phyloP scores from a whole-genome alignment of 2,113 vertebrate genomes.

The Pituophis catenifer region DNA sequence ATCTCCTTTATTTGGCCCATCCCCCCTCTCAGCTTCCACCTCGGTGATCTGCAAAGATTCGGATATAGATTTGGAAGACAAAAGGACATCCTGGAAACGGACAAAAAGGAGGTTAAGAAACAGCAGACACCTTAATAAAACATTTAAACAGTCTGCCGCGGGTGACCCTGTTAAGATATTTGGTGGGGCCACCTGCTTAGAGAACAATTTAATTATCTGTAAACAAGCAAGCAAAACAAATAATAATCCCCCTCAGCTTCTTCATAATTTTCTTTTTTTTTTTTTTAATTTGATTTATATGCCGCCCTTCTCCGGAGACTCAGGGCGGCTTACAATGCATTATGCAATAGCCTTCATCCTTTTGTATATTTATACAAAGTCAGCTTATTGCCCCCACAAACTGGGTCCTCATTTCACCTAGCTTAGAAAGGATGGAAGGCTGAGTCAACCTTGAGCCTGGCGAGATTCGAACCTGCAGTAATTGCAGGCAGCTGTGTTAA shows the following conservation, averaged over 20 bases:
- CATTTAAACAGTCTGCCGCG: background rate
- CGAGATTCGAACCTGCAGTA: too few relatives aligned
- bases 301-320: too few relatives aligned
- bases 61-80: constrained; percentile 43
- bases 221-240: background rate
- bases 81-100: constrained; percentile 67
- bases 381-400: too few relatives aligned
- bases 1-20: constrained; percentile 62
- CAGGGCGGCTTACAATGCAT: too few relatives aligned
- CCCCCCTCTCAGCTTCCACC: constrained; percentile 72
- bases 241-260: background rate
- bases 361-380: too few relatives aligned
- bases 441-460: too few relatives aligned
- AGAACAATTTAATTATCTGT: background rate
- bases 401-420: too few relatives aligned
- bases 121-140: background rate
- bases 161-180: background rate
- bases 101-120: background rate
- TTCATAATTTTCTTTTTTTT: background rate
- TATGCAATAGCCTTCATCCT: too few relatives aligned
- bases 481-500: too few relatives aligned
- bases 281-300: too few relatives aligned
- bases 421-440: too few relatives aligned
- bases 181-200: background rate
- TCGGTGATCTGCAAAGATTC: constrained; percentile 75